A percentile compares a stretch with the other conserved stretches of the same genome.
Evolutionary conservation across 1,140 invertebrate genomes (phyloP).

Genomic region (Daktulosphaira vitifoliae): DNA sequence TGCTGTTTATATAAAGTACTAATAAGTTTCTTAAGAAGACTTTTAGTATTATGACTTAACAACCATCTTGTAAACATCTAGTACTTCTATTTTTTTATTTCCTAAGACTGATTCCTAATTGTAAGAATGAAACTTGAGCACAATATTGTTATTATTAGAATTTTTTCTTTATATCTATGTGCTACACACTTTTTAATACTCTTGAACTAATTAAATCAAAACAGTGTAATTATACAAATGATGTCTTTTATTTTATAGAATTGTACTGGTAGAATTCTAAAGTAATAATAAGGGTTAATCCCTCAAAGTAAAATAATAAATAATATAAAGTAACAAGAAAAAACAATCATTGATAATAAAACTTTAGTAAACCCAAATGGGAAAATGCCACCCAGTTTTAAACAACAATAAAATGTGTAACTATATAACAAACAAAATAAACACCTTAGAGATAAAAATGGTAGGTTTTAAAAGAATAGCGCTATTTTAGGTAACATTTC

Average conservation of each 20-base stretch:
- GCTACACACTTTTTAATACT: too few species aligned
- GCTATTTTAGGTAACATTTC: constrained; percentile 16
- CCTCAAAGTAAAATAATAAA: constrained; percentile 3
- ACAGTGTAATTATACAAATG: too few species aligned
- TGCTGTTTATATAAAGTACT: too few species aligned
- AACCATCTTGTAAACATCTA: neutral
- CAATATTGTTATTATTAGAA: too few species aligned
- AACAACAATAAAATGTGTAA: neutral
- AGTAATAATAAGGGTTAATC: too few species aligned
- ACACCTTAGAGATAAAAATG: constrained; percentile 6
- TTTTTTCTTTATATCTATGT: too few species aligned
- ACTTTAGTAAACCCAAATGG: neutral
- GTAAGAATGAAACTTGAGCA: constrained; percentile 4
- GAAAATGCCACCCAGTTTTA: constrained; percentile 4
- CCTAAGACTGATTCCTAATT: constrained; percentile 33
- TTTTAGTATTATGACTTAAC: too few species aligned
- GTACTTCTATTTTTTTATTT: constrained; percentile 28
- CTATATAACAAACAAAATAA: constrained; percentile 27
- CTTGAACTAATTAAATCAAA: too few species aligned
- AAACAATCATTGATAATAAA: neutral
- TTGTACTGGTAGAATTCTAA: too few species aligned
- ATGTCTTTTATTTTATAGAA: too few species aligned
- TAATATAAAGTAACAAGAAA: neutral
- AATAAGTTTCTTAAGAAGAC: too few species aligned
- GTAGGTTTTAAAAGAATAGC: constrained; percentile 18